These are phyloP conservation scores for Drosophila dives DNA, from an alignment of 2,888 invertebrate genomes.

Conservation along the genomic window DNA sequence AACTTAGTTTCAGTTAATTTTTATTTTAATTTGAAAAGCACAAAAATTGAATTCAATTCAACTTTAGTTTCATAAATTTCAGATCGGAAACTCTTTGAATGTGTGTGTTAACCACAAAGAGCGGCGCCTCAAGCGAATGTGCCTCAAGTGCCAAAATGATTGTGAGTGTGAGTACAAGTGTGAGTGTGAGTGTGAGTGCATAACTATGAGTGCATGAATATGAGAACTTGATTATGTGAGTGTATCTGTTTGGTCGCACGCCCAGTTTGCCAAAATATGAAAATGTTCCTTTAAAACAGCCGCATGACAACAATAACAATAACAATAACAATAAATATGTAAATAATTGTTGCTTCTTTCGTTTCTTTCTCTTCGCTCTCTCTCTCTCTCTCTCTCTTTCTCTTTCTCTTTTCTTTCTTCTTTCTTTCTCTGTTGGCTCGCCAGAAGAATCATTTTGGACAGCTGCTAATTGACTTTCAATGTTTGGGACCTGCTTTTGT, in stretches of 20 bases:
- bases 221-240: slow-evolving; percentile 20
- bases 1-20: background rate
- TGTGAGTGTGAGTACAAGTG: background rate
- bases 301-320: slow-evolving; percentile 48
- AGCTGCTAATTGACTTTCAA: slow-evolving; percentile 76
- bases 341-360: slow-evolving; percentile 37
- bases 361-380: background rate
- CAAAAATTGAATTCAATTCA: background rate
- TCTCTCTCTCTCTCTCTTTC: too few species aligned
- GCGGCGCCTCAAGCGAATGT: slow-evolving; percentile 31
- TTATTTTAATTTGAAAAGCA: background rate
- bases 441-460: slow-evolving; percentile 68
- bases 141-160: slow-evolving; percentile 16
- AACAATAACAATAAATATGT: slow-evolving; percentile 42
- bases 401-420: background rate
- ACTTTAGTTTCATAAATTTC: background rate
- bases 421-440: background rate
- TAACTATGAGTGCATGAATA: background rate
- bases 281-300: slow-evolving; percentile 17
- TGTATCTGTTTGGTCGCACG: slow-evolving; percentile 19
- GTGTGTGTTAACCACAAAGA: slow-evolving; percentile 9
- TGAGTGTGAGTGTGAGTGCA: background rate
- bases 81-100: slow-evolving; percentile 2
- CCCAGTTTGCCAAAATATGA: slow-evolving; percentile 28
- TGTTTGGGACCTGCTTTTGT: slow-evolving; percentile 51